Evolutionary conservation across 2,888 invertebrate species (phyloP).

Genomic region (Hymenopus coronatus): DNA sequence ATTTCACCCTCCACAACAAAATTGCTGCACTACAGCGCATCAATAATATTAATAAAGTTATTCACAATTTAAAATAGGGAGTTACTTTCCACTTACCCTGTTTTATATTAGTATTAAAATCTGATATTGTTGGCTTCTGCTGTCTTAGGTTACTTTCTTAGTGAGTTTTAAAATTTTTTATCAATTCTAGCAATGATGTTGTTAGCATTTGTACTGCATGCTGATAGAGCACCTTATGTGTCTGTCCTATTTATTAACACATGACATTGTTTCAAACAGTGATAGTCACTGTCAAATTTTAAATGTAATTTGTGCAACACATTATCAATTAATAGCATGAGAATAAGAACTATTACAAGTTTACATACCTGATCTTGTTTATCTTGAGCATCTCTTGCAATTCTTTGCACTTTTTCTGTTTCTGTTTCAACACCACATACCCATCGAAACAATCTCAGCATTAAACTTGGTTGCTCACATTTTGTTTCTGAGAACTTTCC

Average conservation of each 20-base stretch:
- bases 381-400: constrained; percentile 10
- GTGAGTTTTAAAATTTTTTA: too few species aligned
- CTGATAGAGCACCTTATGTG: neutral
- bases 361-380: neutral
- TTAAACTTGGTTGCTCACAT: neutral
- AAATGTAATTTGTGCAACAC: neutral
- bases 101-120: too few species aligned
- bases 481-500: neutral
- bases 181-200: neutral
- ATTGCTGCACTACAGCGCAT: too few species aligned
- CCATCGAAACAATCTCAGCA: neutral
- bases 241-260: neutral
- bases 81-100: too few species aligned
- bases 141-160: too few species aligned
- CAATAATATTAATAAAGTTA: too few species aligned
- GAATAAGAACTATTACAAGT: neutral
- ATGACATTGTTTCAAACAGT: neutral
- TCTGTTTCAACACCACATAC: constrained; percentile 7
- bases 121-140: too few species aligned
- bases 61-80: too few species aligned
- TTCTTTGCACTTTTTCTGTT: neutral
- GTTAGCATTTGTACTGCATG: neutral
- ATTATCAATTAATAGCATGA: neutral
- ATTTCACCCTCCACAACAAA: too few species aligned
- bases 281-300: neutral